Evolutionary conservation across 2,888 invertebrate species (phyloP), one percentile per base, ranked within the genome.

Genomic region (Gastrophysa polygoni): DNA sequence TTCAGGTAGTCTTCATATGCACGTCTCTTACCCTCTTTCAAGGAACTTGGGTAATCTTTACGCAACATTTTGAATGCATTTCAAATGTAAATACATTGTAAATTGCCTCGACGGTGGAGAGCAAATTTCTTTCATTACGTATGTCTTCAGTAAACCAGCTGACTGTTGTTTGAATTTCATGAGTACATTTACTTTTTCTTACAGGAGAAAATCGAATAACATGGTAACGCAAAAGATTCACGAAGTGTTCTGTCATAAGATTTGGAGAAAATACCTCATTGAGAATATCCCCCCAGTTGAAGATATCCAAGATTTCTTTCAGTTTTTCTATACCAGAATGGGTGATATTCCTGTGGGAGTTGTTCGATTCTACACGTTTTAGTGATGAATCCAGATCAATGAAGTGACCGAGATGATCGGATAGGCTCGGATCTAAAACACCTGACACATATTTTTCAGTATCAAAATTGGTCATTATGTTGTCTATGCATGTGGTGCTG

Each of bases 121-220:
- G 28, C 1, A 24, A 18, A 49, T 20, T 28, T 14, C 49, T 17
- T 21, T 14, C 21, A 21, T 28, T 28, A n/a, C 49, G 49, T 21
- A 49, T 10, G 3, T 49, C 28, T 7, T 49, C 49, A 28, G 17
- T 49, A 11, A 49, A 49, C 49, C 49, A 49, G 49, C 21, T 11
- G 3, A 49, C 49, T 20, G 49, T 20, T 21, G 49, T 10, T 21
- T 49, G 16, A 44, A 5, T 16, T 18, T 44, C 16, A 14, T 44
- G 16, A 7, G 10, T 17, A 18, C 18, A 7, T 18, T 18, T 44
- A 44, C 18, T 16, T 44, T 17, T 44, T 14, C 18, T 44, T 18
- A 44, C 7, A 7, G 44, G 44, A 18, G 16, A 44, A 44, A 44
- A 8, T 32, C 29, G 29, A 32, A 10, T 32, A 32, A 32, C 29